Percentiles rank a stretch among this genome's conserved stretches.
phyloP scores from a whole-genome alignment of 2,888 invertebrate genomes.

The Entomobrya proxima region DNA sequence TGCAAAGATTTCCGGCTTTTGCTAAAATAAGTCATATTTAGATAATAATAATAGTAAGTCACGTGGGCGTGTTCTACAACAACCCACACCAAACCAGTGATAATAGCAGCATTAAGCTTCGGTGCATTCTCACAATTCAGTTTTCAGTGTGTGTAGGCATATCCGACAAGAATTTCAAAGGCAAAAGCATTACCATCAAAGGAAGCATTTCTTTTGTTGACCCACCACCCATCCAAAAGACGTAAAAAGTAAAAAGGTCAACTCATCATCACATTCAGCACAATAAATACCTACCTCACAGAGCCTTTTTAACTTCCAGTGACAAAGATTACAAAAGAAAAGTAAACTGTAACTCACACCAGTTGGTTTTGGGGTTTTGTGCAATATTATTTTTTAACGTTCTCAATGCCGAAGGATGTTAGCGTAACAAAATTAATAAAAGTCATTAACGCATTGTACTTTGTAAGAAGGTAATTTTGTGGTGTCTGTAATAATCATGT shows the following conservation, averaged over 20 bases:
- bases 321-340: conserved; percentile 7
- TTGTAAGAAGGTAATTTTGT: not conserved
- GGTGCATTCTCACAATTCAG: not conserved
- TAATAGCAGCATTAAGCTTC: not conserved
- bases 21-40: conserved; percentile 1
- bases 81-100: not conserved
- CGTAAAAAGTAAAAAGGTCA: conserved; percentile 20
- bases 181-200: not conserved
- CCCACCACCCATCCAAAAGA: conserved; percentile 19
- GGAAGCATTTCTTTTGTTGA: not conserved
- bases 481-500: not conserved
- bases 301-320: not conserved
- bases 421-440: conserved; percentile 15
- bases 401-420: not conserved
- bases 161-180: too few relatives aligned
- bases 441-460: not conserved
- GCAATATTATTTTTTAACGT: not conserved
- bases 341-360: not conserved
- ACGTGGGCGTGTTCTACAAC: not conserved
- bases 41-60: not conserved
- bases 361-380: not conserved
- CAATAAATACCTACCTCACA: conserved; percentile 11
- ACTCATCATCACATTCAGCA: conserved; percentile 28
- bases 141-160: too few relatives aligned
- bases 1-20: conserved; percentile 13